Percentiles rank a stretch among this genome's conserved stretches.
phyloP scores from a whole-genome alignment of 2,797 vertebrate genomes.

The Pyrrhura leucotis region DNA sequence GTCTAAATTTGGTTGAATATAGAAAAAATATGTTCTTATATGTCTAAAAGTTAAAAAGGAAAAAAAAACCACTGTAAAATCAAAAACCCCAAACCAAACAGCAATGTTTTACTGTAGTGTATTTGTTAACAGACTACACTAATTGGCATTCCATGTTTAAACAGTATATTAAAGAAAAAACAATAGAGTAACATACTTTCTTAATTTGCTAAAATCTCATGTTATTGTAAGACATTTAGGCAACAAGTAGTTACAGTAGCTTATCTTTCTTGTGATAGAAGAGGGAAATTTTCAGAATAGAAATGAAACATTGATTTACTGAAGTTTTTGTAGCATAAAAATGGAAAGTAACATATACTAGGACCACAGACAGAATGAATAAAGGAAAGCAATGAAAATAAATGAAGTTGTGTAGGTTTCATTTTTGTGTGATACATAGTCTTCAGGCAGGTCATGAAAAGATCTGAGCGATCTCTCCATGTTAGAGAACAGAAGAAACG shows the following conservation, averaged over 20 bases:
- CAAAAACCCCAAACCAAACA: neutral
- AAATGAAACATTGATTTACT: neutral
- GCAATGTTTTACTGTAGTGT: neutral
- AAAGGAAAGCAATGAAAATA: neutral
- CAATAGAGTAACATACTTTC: fast-evolving
- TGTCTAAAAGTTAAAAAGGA: neutral
- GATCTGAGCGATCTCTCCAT: neutral
- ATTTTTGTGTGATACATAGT: neutral
- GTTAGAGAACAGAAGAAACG: neutral
- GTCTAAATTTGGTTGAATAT: neutral
- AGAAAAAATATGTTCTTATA: neutral
- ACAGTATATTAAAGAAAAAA: neutral
- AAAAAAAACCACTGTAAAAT: neutral
- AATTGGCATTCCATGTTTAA: neutral
- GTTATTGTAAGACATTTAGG: neutral
- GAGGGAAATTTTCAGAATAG: neutral
- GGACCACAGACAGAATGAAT: neutral
- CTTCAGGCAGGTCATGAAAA: neutral
- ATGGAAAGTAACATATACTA: neutral
- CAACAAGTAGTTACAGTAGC: neutral
- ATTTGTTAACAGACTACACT: neutral
- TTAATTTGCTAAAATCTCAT: neutral
- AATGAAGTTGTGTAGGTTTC: neutral
- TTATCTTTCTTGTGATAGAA: neutral
- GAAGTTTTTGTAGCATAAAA: neutral